These are phyloP conservation scores for Idaea straminata DNA, from an alignment of 2,888 invertebrate genomes.

Conservation along the genomic window DNA sequence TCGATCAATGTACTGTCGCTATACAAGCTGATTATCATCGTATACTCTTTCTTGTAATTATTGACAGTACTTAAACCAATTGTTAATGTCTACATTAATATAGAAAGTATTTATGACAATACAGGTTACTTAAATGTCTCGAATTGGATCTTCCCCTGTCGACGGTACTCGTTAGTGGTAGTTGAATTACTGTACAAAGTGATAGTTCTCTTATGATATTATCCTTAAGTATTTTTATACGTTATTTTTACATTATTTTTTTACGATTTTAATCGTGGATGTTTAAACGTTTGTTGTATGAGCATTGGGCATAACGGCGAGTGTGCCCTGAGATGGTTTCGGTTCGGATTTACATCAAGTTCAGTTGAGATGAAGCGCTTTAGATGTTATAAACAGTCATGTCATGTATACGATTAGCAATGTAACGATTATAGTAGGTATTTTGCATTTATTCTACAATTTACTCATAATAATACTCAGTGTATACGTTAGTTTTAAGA, in stretches of 20 bases:
- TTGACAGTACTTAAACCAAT: background rate
- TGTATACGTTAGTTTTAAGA: constrained; percentile 75
- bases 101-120: background rate
- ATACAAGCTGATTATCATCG: background rate
- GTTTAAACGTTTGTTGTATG: constrained; percentile 53
- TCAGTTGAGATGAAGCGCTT: constrained; percentile 50
- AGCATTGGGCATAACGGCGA: constrained; percentile 34
- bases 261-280: constrained; percentile 74
- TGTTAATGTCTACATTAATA: background rate
- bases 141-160: constrained; percentile 60
- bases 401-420: constrained; percentile 72
- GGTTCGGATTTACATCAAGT: constrained; percentile 51
- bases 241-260: constrained; percentile 78
- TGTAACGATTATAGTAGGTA: constrained; percentile 65
- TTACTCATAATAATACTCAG: constrained; percentile 74
- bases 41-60: background rate
- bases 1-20: background rate
- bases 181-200: constrained; percentile 72
- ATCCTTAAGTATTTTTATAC: constrained; percentile 76
- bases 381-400: constrained; percentile 48
- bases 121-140: constrained; percentile 28
- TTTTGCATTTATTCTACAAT: constrained; percentile 72
- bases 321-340: constrained; percentile 48
- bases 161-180: constrained; percentile 58
- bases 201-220: constrained; percentile 78